Percentiles rank a stretch among this genome's conserved stretches.
These are phyloP conservation scores for Petrolisthes manimaculis DNA, from an alignment of 2,888 invertebrate genomes.

Conservation along the genomic window DNA sequence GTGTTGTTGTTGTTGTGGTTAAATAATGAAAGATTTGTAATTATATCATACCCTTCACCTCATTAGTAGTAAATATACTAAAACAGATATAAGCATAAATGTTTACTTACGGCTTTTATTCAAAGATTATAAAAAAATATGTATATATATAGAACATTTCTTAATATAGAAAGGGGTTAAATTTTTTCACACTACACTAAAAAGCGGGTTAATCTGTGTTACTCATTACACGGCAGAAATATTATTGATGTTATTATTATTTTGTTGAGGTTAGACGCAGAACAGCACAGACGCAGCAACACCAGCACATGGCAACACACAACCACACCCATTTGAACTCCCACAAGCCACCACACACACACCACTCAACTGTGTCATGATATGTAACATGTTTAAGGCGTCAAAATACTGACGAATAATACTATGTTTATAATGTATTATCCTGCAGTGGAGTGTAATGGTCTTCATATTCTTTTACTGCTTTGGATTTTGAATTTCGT, in stretches of 20 bases:
- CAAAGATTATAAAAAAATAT: not conserved
- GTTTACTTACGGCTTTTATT: not conserved
- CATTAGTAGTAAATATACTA: conserved; percentile 41
- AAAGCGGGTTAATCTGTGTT: not conserved
- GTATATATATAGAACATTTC: conserved; percentile 3
- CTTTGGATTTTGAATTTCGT: too few species aligned
- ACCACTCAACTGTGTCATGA: not conserved
- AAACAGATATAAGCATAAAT: conserved; percentile 35
- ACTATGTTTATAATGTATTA: too few species aligned
- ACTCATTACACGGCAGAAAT: not conserved
- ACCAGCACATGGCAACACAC: not conserved
- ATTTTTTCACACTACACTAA: conserved; percentile 2
- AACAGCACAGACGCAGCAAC: not conserved
- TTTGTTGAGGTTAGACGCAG: not conserved
- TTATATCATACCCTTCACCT: conserved; percentile 41
- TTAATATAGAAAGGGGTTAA: conserved; percentile 4
- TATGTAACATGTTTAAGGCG: too few species aligned
- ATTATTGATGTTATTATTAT: not conserved
- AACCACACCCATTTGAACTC: not conserved
- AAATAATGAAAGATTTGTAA: not conserved
- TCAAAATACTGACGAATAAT: too few species aligned
- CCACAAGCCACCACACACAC: not conserved
- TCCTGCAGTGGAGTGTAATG: too few species aligned
- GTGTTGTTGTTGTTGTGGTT: conserved; percentile 2
- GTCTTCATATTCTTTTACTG: too few species aligned